Base-by-base conservation (phyloP, 2,888 invertebrate genomes). In the Labia minor region DNA sequence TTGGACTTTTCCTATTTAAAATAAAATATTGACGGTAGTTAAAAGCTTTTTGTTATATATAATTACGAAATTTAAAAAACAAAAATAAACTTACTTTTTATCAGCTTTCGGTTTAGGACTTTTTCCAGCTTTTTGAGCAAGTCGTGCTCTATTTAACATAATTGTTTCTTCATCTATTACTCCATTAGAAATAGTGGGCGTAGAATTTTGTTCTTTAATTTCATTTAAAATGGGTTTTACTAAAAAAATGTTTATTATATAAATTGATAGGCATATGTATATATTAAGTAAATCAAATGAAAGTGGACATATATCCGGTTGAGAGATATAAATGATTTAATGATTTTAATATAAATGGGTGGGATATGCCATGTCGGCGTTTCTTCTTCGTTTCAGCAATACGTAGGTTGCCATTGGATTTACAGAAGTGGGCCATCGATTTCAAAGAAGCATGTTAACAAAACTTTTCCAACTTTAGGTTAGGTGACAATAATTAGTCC, bases 61-160 rank as follows among this genome's bases (percentile, higher is more conserved):
- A 21, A 21, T 26, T 19, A 33, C 33, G 33, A 8, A 33, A 33
- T 33, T 8, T 33, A 11, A 33, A 33, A 33, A 11, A 11, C 6
- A 6, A 8, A 8, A 33, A 8, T 33, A 64, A 37, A 16, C 33
- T 18, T 64, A 62, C 66, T 67, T 69, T 67, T 83, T 84, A 37
- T 83, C 81, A 63, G 81, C 80, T 76, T 89, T 89, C 72, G 83
- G 80, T 72, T 85, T 85, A n/a, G 83, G 82, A 61, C 83, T 82
- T 20, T 75, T 75, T 11, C 74, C 72, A 14, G 73, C 74, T 76
- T 90, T 92, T 73, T 88, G 88, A 26, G 88, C 88, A 71, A 95
- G 80, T 76, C 89, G 90, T 65, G 88, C 85, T 67, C 93, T 82
- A 78, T 90, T 93, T 68, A 85, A 85, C 18, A 85, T 81, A 65